These are phyloP conservation scores for Cephus cinctus DNA, from an alignment of 1,140 invertebrate genomes.

Conservation along the genomic window DNA sequence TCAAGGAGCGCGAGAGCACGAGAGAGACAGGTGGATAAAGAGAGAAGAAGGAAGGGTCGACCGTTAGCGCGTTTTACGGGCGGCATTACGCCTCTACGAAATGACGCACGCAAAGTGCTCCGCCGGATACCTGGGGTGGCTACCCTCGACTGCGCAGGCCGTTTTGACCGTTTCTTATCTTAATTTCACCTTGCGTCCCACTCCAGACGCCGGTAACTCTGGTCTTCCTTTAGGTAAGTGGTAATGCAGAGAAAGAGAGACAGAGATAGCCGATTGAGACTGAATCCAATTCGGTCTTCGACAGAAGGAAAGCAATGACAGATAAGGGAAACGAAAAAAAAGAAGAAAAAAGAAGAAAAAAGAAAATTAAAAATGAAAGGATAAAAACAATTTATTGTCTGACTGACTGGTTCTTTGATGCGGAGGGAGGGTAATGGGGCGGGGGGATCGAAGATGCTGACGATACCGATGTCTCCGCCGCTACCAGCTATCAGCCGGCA, in stretches of 20 bases:
- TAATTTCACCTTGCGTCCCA: constrained; percentile 4
- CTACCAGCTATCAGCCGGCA: too few relatives aligned
- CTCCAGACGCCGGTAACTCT: constrained; percentile 2
- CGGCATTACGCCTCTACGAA: constrained; percentile 40
- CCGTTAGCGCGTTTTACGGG: constrained; percentile 39
- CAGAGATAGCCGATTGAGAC: too few relatives aligned
- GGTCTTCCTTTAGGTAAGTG: too few relatives aligned
- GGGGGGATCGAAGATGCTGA: constrained; percentile 23
- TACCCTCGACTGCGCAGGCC: constrained; percentile 1
- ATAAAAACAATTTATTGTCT: constrained; percentile 15
- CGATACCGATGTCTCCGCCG: too few relatives aligned
- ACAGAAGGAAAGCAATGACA: too few relatives aligned
- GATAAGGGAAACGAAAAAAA: constrained; percentile 10
- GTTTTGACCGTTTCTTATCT: not conserved
- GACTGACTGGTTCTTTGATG: not conserved
- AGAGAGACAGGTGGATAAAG: not conserved
- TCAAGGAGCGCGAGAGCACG: not conserved
- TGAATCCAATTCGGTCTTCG: too few relatives aligned
- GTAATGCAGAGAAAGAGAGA: too few relatives aligned
- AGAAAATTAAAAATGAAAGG: constrained; percentile 13
- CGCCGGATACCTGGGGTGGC: not conserved
- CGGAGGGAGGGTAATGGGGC: not conserved
- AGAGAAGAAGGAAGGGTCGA: constrained; percentile 18
- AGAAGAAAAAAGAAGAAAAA: constrained; percentile 14
- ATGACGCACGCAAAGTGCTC: constrained; percentile 33